Base-by-base conservation (phyloP, 92 coral and sea anemone species). In the Montipora capitata region DNA sequence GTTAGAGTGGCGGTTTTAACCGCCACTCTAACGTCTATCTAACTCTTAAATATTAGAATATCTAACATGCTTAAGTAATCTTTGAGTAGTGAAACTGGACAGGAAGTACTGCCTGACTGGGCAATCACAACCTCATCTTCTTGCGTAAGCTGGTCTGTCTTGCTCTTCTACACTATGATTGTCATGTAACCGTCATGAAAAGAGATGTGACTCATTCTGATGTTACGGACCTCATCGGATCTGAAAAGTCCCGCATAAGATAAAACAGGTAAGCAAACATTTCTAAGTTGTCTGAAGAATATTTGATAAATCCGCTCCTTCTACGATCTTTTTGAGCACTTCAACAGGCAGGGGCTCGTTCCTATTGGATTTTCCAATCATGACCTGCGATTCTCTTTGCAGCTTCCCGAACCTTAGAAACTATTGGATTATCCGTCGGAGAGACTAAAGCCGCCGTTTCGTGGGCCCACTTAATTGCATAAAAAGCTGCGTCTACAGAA, bases 81-180 rank as follows among this genome's bases (percentile, higher is more conserved):
- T 48, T 48, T 5, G 10, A 48, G 52, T 5, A 48, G 6, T 5
- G 10, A 48, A 48, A 48, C 52, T 48, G 52, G 52, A 48, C 52
- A 48, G 5, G 3, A 3, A 10, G 1, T 48, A 3, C 52, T 77
- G 39, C 16, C 63, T 0, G 78, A 9, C 35, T 80, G 73, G 0
- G 94, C 52, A 4, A 86, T 58, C 66, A 91, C 77, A 17, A 85
- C 91, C 18, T 61, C 83, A 4, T 86, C 58, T 2, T 91, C 88
- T 61, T 48, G 2, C 10, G 3, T 48, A 48, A 48, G 52, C 52
- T 48, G 52, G 10, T 48, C 52, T 5, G 52, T 48, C 10, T 48
- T 48, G 10, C 52, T 48, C 7, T 2, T 48, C 52, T 48, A 3
- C 7, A 3, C 52, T 10, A 5, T 48, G 10, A 48, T 48, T 48